These are phyloP conservation scores for Dasypogon diadema DNA, from an alignment of 2,888 invertebrate genomes.

Conservation along the genomic window DNA sequence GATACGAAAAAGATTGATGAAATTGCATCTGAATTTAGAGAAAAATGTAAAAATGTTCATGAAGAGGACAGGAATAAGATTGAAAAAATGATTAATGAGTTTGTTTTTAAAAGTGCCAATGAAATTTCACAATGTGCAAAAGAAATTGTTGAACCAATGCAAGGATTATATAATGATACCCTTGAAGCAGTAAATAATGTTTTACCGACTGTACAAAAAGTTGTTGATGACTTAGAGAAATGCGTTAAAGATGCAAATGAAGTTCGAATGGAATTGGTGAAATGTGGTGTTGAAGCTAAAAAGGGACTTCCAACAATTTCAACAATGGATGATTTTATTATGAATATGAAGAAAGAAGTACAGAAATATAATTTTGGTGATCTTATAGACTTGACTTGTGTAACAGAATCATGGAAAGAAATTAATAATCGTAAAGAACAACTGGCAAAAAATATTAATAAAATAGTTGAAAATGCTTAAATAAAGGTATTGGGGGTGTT, in stretches of 20 bases:
- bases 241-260: neutral
- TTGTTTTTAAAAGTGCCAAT: neutral
- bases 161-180: neutral
- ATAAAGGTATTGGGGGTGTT: too few species aligned
- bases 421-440: too few species aligned
- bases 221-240: neutral
- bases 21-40: neutral
- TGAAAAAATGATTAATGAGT: neutral
- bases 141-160: neutral
- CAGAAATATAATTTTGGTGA: neutral
- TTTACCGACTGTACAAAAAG: neutral
- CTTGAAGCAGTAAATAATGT: neutral
- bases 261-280: neutral
- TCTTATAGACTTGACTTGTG: too few species aligned
- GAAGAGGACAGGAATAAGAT: neutral
- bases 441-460: too few species aligned
- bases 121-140: neutral
- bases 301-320: neutral
- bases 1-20: neutral
- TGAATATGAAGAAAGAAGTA: neutral
- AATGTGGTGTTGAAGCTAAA: neutral
- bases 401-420: too few species aligned
- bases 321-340: neutral
- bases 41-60: neutral
- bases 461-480: too few species aligned